Percentiles rank a stretch among this genome's conserved stretches.
Conservation (phyloP, 2,113 vertebrate species). For the Megalops atlanticus region DNA sequence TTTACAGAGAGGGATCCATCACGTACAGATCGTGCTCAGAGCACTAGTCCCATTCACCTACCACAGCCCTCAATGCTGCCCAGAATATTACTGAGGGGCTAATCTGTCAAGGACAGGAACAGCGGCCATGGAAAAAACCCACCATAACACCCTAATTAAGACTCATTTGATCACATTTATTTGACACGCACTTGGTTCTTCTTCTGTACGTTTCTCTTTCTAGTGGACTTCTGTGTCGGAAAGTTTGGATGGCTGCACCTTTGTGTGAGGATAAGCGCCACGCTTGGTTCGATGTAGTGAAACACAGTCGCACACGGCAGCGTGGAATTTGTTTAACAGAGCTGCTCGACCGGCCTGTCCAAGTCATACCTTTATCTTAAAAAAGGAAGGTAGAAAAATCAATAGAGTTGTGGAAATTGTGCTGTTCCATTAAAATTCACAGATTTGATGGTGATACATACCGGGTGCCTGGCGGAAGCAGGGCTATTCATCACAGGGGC, state of each 20-base stretch:
- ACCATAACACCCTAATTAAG: conserved; percentile 4
- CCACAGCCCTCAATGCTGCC: conserved; percentile 1
- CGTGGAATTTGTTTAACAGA: conserved; percentile 25
- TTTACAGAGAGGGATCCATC: conserved; percentile 45
- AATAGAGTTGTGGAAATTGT: conserved; percentile 57
- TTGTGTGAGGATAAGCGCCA: background rate
- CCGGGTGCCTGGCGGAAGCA: conserved; percentile 57
- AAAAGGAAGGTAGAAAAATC: conserved; percentile 53
- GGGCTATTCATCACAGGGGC: conserved; percentile 63
- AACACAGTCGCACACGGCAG: background rate
- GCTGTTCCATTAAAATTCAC: conserved; percentile 63
- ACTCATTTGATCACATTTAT: background rate
- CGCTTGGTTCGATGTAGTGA: background rate
- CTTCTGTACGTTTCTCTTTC: conserved; percentile 2
- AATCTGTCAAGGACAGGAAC: background rate
- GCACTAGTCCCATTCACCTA: background rate
- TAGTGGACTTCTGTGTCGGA: background rate
- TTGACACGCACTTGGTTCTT: background rate
- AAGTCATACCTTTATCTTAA: conserved; percentile 51
- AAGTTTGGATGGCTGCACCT: background rate
- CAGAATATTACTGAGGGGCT: background rate
- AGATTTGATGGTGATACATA: conserved; percentile 70
- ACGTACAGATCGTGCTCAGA: conserved; percentile 11
- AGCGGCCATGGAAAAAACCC: background rate
- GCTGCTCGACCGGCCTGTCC: conserved; percentile 17